Conservation (phyloP, 2,113 vertebrate genomes). For the Percina caprodes region DNA sequence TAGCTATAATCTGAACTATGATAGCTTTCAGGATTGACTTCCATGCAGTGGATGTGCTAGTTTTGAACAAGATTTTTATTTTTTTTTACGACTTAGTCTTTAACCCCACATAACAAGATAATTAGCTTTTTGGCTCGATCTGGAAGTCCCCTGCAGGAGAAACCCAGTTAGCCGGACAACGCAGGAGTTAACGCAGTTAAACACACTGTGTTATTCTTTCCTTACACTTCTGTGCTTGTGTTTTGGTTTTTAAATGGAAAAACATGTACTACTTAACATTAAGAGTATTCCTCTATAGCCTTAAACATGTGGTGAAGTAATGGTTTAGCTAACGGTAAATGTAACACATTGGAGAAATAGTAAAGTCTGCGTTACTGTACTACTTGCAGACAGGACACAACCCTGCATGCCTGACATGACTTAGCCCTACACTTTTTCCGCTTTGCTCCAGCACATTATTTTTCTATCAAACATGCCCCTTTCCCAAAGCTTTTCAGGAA, state of each 20-base stretch:
- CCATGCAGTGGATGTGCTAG: no score
- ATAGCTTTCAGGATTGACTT: no score
- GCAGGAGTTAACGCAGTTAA: background rate
- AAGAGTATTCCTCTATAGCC: background rate
- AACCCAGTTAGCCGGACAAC: background rate
- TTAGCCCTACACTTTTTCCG: slow-evolving; percentile 36
- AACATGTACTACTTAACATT: background rate
- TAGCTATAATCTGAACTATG: no score
- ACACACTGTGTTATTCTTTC: background rate
- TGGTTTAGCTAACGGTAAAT: no score
- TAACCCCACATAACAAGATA: background rate
- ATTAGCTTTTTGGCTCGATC: background rate
- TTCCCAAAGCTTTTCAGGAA: background rate
- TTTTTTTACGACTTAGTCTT: background rate
- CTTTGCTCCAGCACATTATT: slow-evolving; percentile 50
- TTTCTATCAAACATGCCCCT: slow-evolving; percentile 35
- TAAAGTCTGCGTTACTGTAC: slow-evolving; percentile 32
- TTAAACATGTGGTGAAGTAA: background rate
- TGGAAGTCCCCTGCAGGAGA: background rate
- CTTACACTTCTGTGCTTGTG: background rate
- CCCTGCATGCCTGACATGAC: slow-evolving; percentile 21
- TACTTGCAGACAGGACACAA: slow-evolving; percentile 42
- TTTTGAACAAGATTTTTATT: no score
- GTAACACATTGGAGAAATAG: background rate
- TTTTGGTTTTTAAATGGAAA: background rate